Evolutionary conservation across 2,797 vertebrate genomes (phyloP).

Genomic region (Ispidina lecontei): DNA sequence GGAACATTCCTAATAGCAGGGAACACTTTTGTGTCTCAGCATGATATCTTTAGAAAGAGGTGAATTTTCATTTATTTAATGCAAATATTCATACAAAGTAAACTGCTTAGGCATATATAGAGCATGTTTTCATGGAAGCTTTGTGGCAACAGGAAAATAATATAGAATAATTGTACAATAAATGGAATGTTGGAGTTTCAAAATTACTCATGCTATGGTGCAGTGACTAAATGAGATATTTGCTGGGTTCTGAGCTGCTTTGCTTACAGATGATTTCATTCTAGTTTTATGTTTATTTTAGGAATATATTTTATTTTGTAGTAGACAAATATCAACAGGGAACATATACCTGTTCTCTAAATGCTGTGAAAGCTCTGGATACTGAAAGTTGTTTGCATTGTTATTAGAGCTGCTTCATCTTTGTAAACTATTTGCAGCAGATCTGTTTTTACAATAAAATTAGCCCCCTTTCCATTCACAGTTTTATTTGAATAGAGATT

Average conservation of each 20-base stretch:
- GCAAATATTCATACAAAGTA: conserved; percentile 79
- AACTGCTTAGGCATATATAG: conserved; percentile 75
- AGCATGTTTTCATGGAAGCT: conserved; percentile 73
- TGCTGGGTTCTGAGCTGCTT: conserved; percentile 56
- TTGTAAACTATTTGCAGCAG: background rate
- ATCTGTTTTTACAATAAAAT: background rate
- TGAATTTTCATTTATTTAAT: conserved; percentile 82
- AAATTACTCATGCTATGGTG: conserved; percentile 67
- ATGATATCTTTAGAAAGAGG: conserved; percentile 73
- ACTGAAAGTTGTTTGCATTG: conserved; percentile 37
- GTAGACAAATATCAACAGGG: conserved; percentile 35
- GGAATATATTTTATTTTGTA: conserved; percentile 60
- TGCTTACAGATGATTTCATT: conserved; percentile 69
- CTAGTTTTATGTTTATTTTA: conserved; percentile 57
- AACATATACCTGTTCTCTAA: conserved; percentile 14
- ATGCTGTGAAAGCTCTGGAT: conserved; percentile 39
- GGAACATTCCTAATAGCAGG: conserved; percentile 77
- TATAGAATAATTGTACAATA: conserved; percentile 79
- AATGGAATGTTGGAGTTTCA: conserved; percentile 72
- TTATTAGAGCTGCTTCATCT: conserved; percentile 31
- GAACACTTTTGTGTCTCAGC: conserved; percentile 76
- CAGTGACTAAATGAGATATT: conserved; percentile 64
- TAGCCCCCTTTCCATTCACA: background rate
- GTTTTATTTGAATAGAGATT: background rate
- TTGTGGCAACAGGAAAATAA: conserved; percentile 78